Evolutionary conservation across 2,888 invertebrate species (phyloP).

Genomic region (Dicycla oo): DNA sequence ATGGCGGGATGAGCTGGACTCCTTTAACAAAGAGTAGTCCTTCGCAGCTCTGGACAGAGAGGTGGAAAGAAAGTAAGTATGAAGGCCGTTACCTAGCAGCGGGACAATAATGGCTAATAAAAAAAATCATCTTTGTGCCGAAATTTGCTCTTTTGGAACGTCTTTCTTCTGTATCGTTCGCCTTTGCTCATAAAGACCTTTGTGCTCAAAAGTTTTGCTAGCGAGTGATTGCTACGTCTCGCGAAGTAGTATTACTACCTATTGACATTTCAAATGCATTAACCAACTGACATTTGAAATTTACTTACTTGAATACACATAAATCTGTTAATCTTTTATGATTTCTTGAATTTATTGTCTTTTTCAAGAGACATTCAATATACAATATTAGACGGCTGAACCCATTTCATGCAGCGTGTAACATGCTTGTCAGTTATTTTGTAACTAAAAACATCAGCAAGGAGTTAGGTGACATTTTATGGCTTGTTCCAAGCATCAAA

Average conservation of each 20-base stretch:
- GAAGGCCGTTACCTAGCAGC: too few species aligned
- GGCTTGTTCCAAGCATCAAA: constrained; percentile 69
- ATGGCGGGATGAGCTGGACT: too few species aligned
- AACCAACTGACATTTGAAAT: constrained; percentile 21
- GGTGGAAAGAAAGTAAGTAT: too few species aligned
- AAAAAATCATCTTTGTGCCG: too few species aligned
- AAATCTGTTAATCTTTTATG: constrained; percentile 28
- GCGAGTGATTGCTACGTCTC: constrained; percentile 5
- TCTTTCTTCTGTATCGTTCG: neutral
- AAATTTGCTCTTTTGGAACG: neutral
- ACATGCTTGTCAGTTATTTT: constrained; percentile 53
- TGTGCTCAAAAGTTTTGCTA: neutral
- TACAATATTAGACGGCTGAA: constrained; percentile 36
- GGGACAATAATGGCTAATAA: too few species aligned
- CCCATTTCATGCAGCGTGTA: constrained; percentile 19
- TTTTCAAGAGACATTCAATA: neutral
- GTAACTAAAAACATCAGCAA: constrained; percentile 56
- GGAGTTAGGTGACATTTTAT: constrained; percentile 74
- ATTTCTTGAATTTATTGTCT: constrained; percentile 13
- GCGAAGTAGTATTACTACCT: constrained; percentile 19
- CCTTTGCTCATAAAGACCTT: neutral
- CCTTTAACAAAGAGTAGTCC: too few species aligned
- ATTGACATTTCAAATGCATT: constrained; percentile 39
- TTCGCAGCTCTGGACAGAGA: too few species aligned
- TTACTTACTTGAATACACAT: constrained; percentile 4